phyloP scores from a whole-genome alignment of 1,140 invertebrate genomes.

The Drosophila pectinifera region DNA sequence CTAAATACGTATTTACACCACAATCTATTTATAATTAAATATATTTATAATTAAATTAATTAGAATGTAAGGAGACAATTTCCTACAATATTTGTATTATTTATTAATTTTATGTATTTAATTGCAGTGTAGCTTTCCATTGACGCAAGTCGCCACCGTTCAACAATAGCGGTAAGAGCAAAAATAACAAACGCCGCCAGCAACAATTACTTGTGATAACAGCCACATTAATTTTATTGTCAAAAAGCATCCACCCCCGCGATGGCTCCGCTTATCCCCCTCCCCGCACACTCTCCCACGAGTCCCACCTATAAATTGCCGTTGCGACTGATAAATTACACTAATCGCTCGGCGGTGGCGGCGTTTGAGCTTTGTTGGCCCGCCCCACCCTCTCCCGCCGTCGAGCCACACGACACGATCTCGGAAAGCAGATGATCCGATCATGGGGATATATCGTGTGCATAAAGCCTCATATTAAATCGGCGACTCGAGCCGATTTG shows the following conservation, averaged over 20 bases:
- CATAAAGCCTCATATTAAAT: neutral
- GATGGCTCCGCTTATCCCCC: neutral
- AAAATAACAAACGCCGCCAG: constrained; percentile 23
- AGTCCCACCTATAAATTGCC: constrained; percentile 44
- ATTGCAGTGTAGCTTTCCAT: constrained; percentile 20
- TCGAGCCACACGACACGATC: constrained; percentile 40
- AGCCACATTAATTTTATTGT: constrained; percentile 70
- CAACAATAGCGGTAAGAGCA: constrained; percentile 35
- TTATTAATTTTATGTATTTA: neutral
- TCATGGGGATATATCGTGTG: constrained; percentile 8
- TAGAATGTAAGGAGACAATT: too few species aligned
- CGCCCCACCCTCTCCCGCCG: constrained; percentile 5
- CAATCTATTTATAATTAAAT: too few species aligned
- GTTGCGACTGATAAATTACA: constrained; percentile 73
- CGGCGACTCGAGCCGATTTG: neutral
- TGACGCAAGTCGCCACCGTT: constrained; percentile 41
- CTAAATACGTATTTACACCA: too few species aligned
- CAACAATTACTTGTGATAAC: constrained; percentile 75
- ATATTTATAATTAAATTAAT: too few species aligned
- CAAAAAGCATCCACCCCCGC: constrained; percentile 58
- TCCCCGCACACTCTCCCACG: neutral
- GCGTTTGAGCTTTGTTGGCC: constrained; percentile 43
- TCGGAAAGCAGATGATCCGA: constrained; percentile 20
- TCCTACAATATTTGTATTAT: too few species aligned
- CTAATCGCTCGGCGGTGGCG: constrained; percentile 59